Base-by-base conservation (phyloP, 2,113 vertebrate species). In the Motacilla alba region DNA sequence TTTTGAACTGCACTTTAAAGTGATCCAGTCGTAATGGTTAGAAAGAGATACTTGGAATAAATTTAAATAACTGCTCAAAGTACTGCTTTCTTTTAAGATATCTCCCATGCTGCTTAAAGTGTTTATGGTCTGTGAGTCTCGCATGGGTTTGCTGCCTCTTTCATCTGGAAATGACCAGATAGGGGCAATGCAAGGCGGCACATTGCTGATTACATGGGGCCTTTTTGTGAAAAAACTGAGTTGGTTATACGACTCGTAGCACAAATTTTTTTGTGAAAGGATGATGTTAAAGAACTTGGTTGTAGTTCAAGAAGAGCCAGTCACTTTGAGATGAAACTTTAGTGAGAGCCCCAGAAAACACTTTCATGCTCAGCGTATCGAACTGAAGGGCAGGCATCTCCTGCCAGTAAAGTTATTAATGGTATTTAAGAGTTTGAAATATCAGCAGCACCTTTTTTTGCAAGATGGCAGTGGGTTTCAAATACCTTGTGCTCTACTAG, bases 1-100 rank as follows among this genome's bases (percentile, higher is more conserved):
- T 69, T 89, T 78, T 87, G 43, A 84, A 19, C 30, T 68, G n/a
- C 10, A 13, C 68, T 87, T 94, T 52, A 46, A 84, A 89, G 37
- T 49, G 41, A 20, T 93, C 33, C 60, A 63, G 50, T 13, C 43
- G n/a, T 49, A 58, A 37, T 30, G 24, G 15, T 6, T 59, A 27
- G 15, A n/a, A 76, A 64, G 39, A n/a, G 28, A 37, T 82, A 16
- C 11, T 37, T 78, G 28, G 47, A 89, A 91, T 78, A 90, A 88
- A 78, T 84, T 44, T 64, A 77, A 77, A 93, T 73, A 87, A 67
- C 47, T 63, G 26, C 52, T 74, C 13, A 22, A 77, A 80, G 7
- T 70, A 33, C 44, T 73, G 7, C 19, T 82, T 91, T 62, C 39
- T 87, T 43, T 15, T 47, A 39, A 46, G 20, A 13, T 44, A 20